A percentile compares a stretch with the other conserved stretches of the same genome.
Evolutionary conservation across 1,140 invertebrate species (phyloP).

Genomic region (Halyomorpha halys): DNA sequence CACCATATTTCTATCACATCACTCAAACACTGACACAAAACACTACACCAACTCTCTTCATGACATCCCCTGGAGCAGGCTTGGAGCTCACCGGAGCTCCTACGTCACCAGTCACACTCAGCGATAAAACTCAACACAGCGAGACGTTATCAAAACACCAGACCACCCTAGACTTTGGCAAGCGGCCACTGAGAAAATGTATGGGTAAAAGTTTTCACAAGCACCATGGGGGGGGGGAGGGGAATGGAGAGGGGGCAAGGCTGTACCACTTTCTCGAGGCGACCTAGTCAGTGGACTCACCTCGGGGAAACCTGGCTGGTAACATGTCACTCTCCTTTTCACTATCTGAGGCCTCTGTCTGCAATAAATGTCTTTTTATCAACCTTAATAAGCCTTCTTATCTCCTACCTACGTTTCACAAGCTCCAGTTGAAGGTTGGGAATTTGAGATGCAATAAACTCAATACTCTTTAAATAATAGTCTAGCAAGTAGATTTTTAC

Average conservation of each 20-base stretch:
- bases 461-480: too few relatives aligned
- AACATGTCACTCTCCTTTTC: not conserved
- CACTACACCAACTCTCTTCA: not conserved
- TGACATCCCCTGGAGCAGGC: not conserved
- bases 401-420: too few relatives aligned
- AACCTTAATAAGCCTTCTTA: too few relatives aligned
- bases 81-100: constrained; percentile 6
- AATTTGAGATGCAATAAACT: too few relatives aligned
- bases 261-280: constrained; percentile 8
- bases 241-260: not conserved
- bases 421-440: too few relatives aligned
- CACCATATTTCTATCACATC: constrained; percentile 1
- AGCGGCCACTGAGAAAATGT: not conserved
- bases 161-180: not conserved
- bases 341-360: not conserved
- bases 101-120: not conserved
- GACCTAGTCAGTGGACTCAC: not conserved
- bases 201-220: constrained; percentile 3
- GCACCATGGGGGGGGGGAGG: not conserved
- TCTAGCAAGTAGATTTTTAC: too few relatives aligned
- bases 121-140: not conserved
- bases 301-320: not conserved
- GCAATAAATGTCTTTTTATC: too few relatives aligned
- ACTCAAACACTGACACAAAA: constrained; percentile 4
- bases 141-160: not conserved